A percentile compares a stretch with the other conserved stretches of the same genome.
phyloP scores from a whole-genome alignment of 2,888 invertebrate genomes.

The Salticus scenicus region DNA sequence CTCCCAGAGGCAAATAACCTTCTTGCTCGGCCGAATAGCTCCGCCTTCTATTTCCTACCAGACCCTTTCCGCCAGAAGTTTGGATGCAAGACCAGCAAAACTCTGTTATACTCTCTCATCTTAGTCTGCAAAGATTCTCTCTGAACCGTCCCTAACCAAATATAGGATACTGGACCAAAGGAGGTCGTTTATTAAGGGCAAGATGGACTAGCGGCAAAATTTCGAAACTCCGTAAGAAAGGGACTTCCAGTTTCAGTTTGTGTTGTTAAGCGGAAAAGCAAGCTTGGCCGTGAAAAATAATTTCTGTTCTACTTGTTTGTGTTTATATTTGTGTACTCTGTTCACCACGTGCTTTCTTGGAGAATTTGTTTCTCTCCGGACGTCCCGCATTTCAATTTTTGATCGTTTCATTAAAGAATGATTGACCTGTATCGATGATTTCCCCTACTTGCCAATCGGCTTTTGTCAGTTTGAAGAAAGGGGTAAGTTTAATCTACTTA shows the following conservation, averaged over 20 bases:
- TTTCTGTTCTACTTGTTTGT: too few species aligned
- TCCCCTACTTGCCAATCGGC: background rate
- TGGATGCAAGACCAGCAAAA: too few species aligned
- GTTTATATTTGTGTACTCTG: too few species aligned
- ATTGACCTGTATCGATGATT: background rate
- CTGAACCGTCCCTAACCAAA: conserved; percentile 9
- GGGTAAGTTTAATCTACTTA: too few species aligned
- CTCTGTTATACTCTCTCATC: too few species aligned
- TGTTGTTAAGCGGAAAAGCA: background rate
- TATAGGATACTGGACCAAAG: conserved; percentile 42
- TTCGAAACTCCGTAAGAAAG: background rate
- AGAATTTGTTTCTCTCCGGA: background rate
- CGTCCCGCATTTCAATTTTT: background rate
- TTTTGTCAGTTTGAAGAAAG: background rate
- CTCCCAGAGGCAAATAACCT: conserved; percentile 53
- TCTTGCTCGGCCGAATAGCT: conserved; percentile 53
- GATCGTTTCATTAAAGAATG: background rate
- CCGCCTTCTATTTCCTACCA: conserved; percentile 33
- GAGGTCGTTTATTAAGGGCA: conserved; percentile 60
- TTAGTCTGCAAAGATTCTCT: conserved; percentile 30
- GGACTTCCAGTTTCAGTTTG: background rate
- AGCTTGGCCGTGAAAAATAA: background rate
- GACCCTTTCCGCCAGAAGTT: background rate
- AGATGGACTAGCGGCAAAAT: conserved; percentile 35
- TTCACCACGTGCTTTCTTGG: background rate